phyloP scores from a whole-genome alignment of 2,113 vertebrate genomes.

The Tetraodon nigroviridis region DNA sequence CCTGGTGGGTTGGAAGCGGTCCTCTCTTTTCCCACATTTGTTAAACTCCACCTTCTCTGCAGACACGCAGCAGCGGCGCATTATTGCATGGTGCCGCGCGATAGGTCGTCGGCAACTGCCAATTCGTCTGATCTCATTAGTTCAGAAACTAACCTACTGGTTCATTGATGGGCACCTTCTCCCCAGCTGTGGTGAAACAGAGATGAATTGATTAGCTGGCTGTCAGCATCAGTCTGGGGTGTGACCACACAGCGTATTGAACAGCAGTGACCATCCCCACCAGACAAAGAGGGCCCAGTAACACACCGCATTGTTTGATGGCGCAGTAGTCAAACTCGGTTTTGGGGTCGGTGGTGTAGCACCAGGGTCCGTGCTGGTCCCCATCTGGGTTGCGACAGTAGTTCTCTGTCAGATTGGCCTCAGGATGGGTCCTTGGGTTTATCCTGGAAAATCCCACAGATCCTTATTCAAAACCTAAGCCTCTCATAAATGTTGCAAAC shows the following conservation, averaged over 20 bases:
- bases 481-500: background rate
- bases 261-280: background rate
- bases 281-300: background rate
- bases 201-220: constrained; percentile 25
- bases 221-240: background rate
- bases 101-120: background rate
- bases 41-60: constrained; percentile 80
- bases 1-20: constrained; percentile 42
- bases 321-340: constrained; percentile 96
- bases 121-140: background rate
- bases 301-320: constrained; percentile 83
- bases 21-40: constrained; percentile 82
- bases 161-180: constrained; percentile 64
- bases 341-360: constrained; percentile 87
- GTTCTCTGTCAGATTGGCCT: constrained; percentile 83
- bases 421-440: constrained; percentile 75
- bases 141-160: constrained; percentile 62
- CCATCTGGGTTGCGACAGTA: constrained; percentile 91
- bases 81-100: background rate
- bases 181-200: constrained; percentile 70
- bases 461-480: background rate
- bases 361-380: constrained; percentile 93
- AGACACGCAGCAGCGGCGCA: constrained; percentile 1
- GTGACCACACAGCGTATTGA: constrained; percentile 2
- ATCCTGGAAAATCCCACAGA: constrained; percentile 72